A percentile compares a stretch with the other conserved stretches of the same genome.
These are phyloP conservation scores for Aphelocoma californica DNA, from an alignment of 2,797 vertebrate genomes.

Conservation along the genomic window DNA sequence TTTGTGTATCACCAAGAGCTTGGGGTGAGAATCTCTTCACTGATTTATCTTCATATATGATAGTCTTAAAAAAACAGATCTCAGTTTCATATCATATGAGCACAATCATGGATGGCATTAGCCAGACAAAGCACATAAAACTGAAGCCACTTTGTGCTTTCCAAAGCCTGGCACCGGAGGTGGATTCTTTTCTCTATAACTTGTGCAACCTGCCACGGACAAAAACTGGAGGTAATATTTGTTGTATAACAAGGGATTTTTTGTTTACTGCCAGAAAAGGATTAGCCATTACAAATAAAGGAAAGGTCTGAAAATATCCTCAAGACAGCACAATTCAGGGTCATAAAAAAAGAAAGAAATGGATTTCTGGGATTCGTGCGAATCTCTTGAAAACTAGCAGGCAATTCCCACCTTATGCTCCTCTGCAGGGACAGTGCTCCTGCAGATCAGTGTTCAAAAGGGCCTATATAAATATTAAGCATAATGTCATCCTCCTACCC, in stretches of 20 bases:
- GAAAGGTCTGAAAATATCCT: background rate
- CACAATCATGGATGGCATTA: background rate
- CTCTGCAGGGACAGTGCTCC: background rate
- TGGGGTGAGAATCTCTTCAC: background rate
- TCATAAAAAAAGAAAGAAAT: background rate
- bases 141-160: background rate
- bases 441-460: background rate
- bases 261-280: background rate
- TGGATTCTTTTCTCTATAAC: background rate
- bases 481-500: background rate
- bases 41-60: background rate
- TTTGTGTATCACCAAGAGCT: background rate
- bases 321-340: background rate
- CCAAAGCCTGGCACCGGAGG: background rate
- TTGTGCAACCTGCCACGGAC: background rate
- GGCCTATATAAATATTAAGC: background rate
- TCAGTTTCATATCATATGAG: background rate
- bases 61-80: background rate
- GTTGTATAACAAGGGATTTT: background rate
- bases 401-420: background rate
- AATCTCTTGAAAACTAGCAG: background rate
- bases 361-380: background rate
- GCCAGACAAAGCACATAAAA: background rate
- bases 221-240: background rate
- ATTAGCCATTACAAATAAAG: background rate